Evolutionary conservation across 1,140 invertebrate genomes (phyloP).

Genomic region (Wasmannia auropunctata): DNA sequence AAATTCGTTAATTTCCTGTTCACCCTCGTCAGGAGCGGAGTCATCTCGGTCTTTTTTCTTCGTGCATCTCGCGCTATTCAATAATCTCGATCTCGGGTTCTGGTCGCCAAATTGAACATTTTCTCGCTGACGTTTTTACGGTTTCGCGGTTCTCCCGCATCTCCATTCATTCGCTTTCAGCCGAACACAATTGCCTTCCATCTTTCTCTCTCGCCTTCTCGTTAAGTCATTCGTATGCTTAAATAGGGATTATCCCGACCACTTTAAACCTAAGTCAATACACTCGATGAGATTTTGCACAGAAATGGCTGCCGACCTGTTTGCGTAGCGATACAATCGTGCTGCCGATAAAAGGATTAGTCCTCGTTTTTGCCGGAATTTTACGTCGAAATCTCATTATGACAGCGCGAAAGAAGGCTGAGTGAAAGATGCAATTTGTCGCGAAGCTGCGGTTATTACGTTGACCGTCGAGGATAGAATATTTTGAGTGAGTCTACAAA

Average conservation of each 20-base stretch:
- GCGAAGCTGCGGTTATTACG: background rate
- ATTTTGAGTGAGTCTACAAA: background rate
- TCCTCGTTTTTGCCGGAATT: background rate
- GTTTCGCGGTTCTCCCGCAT: constrained; percentile 5
- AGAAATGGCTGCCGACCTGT: constrained; percentile 14
- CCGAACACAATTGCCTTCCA: constrained; percentile 15
- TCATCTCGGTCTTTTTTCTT: background rate
- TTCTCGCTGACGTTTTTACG: constrained; percentile 13
- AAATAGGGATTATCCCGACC: constrained; percentile 33
- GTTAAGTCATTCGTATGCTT: background rate
- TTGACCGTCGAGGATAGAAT: background rate
- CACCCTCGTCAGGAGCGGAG: background rate
- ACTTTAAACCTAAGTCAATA: constrained; percentile 49
- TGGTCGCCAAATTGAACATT: constrained; percentile 43
- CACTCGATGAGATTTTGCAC: constrained; percentile 8
- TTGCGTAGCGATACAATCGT: constrained; percentile 29
- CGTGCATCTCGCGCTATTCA: background rate
- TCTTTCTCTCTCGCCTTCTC: background rate
- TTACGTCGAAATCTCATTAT: background rate
- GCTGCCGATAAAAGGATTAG: constrained; percentile 9
- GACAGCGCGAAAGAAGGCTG: background rate
- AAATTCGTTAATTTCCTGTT: constrained; percentile 44
- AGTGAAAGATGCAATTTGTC: background rate
- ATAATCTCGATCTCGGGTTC: constrained; percentile 19
- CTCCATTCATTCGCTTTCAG: constrained; percentile 24